phyloP scores from a whole-genome alignment of 2,797 vertebrate genomes.

The Lates japonicus region DNA sequence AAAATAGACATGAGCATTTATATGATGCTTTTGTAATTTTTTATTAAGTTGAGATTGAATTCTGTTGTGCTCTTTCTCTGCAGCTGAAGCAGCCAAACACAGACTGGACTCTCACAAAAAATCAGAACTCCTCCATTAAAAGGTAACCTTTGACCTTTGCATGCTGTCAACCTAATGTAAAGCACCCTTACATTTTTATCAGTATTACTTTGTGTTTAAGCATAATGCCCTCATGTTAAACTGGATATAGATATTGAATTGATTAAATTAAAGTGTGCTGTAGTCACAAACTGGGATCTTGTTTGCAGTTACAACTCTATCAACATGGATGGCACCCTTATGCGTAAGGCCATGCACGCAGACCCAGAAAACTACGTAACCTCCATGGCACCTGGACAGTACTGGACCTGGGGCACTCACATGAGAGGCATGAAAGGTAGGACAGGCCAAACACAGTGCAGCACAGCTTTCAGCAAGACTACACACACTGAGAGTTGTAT shows the following conservation, averaged over 20 bases:
- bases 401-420: conserved; percentile 89
- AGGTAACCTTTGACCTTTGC: conserved; percentile 83
- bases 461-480: background rate
- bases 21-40: background rate
- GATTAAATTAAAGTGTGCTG: background rate
- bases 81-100: conserved; percentile 93
- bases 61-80: conserved; percentile 5
- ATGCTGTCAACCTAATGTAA: background rate
- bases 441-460: background rate
- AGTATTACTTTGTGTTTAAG: background rate
- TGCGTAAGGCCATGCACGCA: conserved; percentile 86
- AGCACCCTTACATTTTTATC: background rate
- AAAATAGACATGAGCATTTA: background rate
- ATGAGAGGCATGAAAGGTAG: conserved; percentile 83
- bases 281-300: conserved; percentile 25
- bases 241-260: background rate
- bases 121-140: conserved; percentile 89
- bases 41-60: background rate
- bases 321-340: conserved; percentile 88
- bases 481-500: background rate
- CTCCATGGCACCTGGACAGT: conserved; percentile 90
- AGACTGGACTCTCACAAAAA: conserved; percentile 90
- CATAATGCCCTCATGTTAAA: background rate
- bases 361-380: conserved; percentile 88
- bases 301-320: conserved; percentile 86